Percentiles rank a stretch among this genome's conserved stretches.
phyloP scores from a whole-genome alignment of 2,797 vertebrate genomes.

The Ceryle rudis region DNA sequence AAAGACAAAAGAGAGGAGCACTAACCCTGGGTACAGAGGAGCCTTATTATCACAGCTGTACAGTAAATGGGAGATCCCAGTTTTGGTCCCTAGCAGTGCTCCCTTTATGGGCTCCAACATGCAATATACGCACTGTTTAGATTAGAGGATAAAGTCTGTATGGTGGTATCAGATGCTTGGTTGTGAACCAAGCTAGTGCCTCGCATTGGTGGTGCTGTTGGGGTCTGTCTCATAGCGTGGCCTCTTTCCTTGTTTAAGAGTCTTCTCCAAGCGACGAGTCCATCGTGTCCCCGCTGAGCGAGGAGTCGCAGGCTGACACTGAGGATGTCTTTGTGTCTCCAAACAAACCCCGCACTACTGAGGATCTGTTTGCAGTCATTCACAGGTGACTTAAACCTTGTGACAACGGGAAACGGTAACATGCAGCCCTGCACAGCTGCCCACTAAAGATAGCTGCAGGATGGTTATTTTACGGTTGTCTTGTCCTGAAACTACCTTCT shows the following conservation, averaged over 20 bases:
- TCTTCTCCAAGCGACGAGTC: constrained; percentile 83
- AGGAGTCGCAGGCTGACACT: constrained; percentile 85
- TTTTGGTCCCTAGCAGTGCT: background rate
- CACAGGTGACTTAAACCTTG: constrained; percentile 86
- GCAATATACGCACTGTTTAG: background rate
- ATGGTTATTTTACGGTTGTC: background rate
- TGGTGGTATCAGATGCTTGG: background rate
- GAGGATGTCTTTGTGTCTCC: constrained; percentile 91
- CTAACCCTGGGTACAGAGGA: background rate
- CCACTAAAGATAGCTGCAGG: background rate
- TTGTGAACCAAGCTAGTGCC: background rate
- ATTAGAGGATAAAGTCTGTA: background rate
- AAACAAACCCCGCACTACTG: constrained; percentile 91
- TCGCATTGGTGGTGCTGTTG: background rate
- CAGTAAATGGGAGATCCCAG: background rate
- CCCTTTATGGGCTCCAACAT: background rate
- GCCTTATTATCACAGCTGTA: background rate
- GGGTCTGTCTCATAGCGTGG: background rate
- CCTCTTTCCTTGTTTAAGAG: constrained; percentile 81
- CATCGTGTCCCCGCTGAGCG: constrained; percentile 82
- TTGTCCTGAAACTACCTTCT: background rate
- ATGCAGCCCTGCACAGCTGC: background rate
- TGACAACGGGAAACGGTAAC: background rate
- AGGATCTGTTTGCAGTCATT: constrained; percentile 96
- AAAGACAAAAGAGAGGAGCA: background rate